These are phyloP conservation scores for Onchidella celtica DNA, from an alignment of 2,888 invertebrate genomes.

Conservation along the genomic window DNA sequence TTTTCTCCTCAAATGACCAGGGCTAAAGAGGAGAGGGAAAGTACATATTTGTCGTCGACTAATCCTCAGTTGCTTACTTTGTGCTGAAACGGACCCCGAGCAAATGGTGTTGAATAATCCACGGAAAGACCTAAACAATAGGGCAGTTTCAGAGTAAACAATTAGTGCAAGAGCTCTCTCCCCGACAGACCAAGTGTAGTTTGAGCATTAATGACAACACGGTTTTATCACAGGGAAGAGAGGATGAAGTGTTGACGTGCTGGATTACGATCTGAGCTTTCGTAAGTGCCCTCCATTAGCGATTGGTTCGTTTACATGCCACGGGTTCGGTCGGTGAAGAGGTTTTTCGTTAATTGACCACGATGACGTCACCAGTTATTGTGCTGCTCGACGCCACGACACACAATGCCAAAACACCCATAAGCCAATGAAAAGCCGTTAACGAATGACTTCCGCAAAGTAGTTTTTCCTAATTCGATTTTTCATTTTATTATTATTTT, in stretches of 20 bases:
- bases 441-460: no score
- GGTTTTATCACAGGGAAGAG: neutral
- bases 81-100: no score
- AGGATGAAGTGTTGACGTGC: neutral
- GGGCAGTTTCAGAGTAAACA: neutral
- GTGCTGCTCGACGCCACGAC: no score
- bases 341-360: neutral
- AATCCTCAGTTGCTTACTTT: no score
- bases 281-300: slow-evolving; percentile 8
- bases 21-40: no score
- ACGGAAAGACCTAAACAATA: neutral
- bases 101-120: neutral
- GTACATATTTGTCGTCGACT: no score
- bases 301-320: neutral
- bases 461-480: no score
- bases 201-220: slow-evolving; percentile 1
- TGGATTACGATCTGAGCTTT: slow-evolving; percentile 13
- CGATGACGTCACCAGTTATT: neutral
- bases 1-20: no score
- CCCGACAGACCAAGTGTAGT: neutral
- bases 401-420: no score
- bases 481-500: no score
- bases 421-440: no score
- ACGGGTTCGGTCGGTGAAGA: neutral
- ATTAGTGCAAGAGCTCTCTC: slow-evolving; percentile 5